Evolutionary conservation across 1,140 invertebrate genomes (phyloP).

Genomic region (Megalopta genalis): DNA sequence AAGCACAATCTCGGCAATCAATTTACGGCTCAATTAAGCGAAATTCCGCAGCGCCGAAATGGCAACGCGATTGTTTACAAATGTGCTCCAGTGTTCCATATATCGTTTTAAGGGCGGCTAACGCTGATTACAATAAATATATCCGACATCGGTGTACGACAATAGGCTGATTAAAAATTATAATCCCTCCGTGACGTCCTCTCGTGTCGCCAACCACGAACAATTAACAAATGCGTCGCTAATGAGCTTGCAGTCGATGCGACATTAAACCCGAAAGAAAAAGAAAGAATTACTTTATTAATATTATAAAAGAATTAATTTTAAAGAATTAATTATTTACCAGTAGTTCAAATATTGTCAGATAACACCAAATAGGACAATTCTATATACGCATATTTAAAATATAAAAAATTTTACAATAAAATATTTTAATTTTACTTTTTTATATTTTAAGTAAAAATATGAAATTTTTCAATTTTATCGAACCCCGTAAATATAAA

Average conservation of each 20-base stretch:
- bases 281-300: no score
- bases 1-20: neutral
- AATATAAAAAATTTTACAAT: no score
- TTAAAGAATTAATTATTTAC: no score
- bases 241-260: neutral
- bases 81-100: conserved; percentile 44
- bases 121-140: conserved; percentile 8
- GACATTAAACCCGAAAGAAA: no score
- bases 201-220: neutral
- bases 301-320: no score
- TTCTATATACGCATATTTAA: no score
- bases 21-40: conserved; percentile 4
- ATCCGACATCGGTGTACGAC: neutral
- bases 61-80: conserved; percentile 38
- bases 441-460: no score
- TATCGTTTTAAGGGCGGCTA: conserved; percentile 19
- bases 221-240: neutral
- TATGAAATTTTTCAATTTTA: no score
- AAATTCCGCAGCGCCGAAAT: conserved; percentile 1
- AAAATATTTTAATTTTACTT: no score
- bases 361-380: no score
- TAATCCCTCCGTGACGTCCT: conserved; percentile 6
- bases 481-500: no score
- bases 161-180: conserved; percentile 29
- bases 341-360: no score